Conservation (phyloP, 2,113 vertebrate species). For the Kryptolebias marmoratus region DNA sequence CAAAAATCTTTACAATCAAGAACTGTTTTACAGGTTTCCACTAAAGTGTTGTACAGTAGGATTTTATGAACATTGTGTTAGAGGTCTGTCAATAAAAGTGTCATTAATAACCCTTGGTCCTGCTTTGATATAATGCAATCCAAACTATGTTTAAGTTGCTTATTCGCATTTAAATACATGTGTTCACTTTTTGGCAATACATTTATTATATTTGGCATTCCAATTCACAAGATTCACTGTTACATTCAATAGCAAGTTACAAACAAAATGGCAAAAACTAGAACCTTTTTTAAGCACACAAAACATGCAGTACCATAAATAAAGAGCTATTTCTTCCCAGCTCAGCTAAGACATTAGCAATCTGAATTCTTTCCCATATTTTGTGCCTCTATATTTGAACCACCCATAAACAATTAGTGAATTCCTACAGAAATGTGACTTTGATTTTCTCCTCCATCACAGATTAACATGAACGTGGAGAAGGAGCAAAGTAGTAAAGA, state of each 20-base stretch:
- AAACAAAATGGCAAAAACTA: not conserved
- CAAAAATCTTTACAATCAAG: conserved; percentile 40
- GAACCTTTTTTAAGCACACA: not conserved
- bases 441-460: not conserved
- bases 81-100: conserved; percentile 75
- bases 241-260: conserved; percentile 4
- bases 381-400: conserved; percentile 2
- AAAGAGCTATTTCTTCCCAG: not conserved
- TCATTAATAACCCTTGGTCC: conserved; percentile 34
- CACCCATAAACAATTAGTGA: not conserved
- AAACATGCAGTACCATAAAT: not conserved
- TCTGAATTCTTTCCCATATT: not conserved
- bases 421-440: not conserved
- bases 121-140: too few relatives aligned
- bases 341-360: not conserved
- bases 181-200: not conserved
- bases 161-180: too few relatives aligned
- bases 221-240: conserved; percentile 16
- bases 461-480: conserved; percentile 82
- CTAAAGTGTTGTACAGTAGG: conserved; percentile 56
- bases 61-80: conserved; percentile 72
- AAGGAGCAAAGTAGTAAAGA: conserved; percentile 85
- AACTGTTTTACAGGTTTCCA: conserved; percentile 54
- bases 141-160: too few relatives aligned
- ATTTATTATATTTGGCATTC: not conserved